Percentiles rank a stretch among this genome's conserved stretches.
Evolutionary conservation across 1,140 invertebrate genomes (phyloP).

Genomic region (Phymorhynchus buccinoides): DNA sequence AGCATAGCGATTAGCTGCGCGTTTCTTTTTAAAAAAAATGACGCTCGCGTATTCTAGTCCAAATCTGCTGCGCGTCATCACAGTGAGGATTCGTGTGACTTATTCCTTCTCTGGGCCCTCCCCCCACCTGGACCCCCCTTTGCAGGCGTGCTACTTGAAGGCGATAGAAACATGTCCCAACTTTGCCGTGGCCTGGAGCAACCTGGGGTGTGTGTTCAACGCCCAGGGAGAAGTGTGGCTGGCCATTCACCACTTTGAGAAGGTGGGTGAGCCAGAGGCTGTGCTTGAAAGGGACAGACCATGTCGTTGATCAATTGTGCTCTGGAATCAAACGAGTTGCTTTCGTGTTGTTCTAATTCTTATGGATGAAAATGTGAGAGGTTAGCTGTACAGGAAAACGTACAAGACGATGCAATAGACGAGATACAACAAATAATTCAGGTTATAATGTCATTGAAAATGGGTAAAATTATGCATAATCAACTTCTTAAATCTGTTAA

Average conservation of each 20-base stretch:
- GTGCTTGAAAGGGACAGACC: too few relatives aligned
- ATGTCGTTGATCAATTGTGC: too few relatives aligned
- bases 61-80: background rate
- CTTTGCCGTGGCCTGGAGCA: constrained; percentile 99
- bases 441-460: too few relatives aligned
- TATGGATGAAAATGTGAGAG: too few relatives aligned
- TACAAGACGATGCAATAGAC: too few relatives aligned
- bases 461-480: too few relatives aligned
- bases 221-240: constrained; percentile 99
- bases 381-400: too few relatives aligned
- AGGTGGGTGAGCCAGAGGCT: constrained; percentile 74
- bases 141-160: constrained; percentile 98
- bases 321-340: too few relatives aligned
- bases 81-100: background rate
- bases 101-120: background rate
- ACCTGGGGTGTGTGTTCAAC: constrained; percentile 99
- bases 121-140: constrained; percentile 29
- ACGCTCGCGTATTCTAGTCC: background rate
- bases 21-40: background rate
- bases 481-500: too few relatives aligned
- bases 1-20: background rate
- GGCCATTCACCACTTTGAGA: constrained; percentile 99
- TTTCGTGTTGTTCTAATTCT: too few relatives aligned
- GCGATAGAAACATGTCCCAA: constrained; percentile 99
- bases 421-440: too few relatives aligned